These are phyloP conservation scores for Talpa occidentalis DNA, from an alignment of 2,113 vertebrate genomes.

Conservation along the genomic window DNA sequence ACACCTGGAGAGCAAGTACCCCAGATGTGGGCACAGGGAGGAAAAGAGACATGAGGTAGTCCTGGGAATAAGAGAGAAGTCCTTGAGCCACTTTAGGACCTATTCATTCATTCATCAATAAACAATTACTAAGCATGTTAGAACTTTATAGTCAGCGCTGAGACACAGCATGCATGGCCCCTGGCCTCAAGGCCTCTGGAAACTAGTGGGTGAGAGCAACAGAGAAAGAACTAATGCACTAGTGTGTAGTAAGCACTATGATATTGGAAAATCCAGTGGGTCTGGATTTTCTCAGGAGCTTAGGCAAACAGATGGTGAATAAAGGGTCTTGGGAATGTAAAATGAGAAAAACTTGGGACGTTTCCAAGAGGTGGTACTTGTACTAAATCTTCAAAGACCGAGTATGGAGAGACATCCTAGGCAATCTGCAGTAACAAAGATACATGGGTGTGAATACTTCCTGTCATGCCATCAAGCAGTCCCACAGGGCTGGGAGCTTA, in stretches of 20 bases:
- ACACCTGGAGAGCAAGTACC: neutral
- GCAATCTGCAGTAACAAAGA: neutral
- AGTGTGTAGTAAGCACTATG: neutral
- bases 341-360: neutral
- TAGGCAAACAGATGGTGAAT: neutral
- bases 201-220: neutral
- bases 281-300: neutral
- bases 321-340: neutral
- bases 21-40: neutral
- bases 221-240: neutral
- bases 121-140: neutral
- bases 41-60: neutral
- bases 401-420: neutral
- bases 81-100: neutral
- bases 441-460: neutral
- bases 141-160: neutral
- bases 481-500: neutral
- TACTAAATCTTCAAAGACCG: constrained; percentile 32
- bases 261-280: neutral
- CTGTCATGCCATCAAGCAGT: neutral
- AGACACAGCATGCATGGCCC: neutral
- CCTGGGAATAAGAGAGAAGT: neutral
- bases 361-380: neutral
- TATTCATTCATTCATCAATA: neutral
- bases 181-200: neutral